Conservation (phyloP, 2,113 vertebrate species). For the Ciconia stormi region DNA sequence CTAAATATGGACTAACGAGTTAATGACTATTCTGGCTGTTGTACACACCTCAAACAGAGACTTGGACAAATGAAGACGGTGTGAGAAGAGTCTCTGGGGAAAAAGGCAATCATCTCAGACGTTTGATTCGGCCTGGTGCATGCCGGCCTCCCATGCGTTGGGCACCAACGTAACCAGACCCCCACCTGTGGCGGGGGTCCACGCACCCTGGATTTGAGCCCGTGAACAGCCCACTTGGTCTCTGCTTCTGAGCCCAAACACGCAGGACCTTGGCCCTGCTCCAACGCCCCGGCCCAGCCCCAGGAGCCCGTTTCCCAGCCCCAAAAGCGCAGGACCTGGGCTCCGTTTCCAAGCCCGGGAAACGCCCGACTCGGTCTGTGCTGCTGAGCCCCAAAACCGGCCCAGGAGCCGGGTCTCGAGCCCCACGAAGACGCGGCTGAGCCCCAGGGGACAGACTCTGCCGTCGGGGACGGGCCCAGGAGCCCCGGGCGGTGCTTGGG, state of each 20-base stretch:
- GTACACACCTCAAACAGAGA: neutral
- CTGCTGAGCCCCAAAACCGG: neutral
- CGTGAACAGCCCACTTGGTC: too few species aligned
- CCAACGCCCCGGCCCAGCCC: too few species aligned
- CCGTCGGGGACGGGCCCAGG: too few species aligned
- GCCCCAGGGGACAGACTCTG: neutral
- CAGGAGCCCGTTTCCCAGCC: too few species aligned
- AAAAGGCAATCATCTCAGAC: neutral
- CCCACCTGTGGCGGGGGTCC: too few species aligned
- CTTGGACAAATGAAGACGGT: neutral
- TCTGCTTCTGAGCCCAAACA: too few species aligned
- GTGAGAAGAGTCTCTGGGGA: neutral
- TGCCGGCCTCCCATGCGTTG: neutral
- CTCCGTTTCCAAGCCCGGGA: too few species aligned
- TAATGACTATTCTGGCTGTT: neutral
- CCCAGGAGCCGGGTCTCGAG: neutral
- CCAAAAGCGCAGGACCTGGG: too few species aligned
- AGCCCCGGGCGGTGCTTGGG: neutral
- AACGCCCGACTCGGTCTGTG: too few species aligned
- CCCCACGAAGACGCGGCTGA: neutral
- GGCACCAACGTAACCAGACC: too few species aligned
- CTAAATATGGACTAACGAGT: neutral
- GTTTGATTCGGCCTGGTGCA: neutral
- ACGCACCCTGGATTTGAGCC: too few species aligned
- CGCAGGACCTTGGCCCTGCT: too few species aligned